These are phyloP conservation scores for Mus minutoides DNA, from an alignment of 2,797 vertebrate genomes.

Conservation along the genomic window DNA sequence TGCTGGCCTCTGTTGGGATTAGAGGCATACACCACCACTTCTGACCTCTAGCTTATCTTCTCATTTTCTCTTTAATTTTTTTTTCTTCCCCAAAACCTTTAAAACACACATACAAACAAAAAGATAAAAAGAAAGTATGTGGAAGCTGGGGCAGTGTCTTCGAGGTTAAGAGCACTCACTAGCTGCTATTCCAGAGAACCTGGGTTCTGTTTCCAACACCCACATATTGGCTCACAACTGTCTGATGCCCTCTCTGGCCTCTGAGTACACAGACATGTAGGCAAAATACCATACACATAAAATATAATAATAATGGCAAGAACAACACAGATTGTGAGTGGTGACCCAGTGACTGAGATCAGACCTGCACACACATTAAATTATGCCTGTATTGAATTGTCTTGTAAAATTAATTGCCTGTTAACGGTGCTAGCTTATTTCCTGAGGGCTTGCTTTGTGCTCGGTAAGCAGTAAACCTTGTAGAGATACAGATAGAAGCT, in stretches of 20 bases:
- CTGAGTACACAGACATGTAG: neutral
- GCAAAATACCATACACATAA: neutral
- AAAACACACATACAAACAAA: neutral
- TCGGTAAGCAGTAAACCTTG: neutral
- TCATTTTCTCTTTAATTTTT: neutral
- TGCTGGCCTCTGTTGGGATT: neutral
- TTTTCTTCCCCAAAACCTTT: neutral
- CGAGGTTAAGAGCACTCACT: neutral
- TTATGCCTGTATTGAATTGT: neutral
- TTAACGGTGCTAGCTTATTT: neutral
- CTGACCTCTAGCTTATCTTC: neutral
- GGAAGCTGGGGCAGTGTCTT: neutral
- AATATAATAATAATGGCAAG: neutral
- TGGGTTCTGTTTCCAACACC: neutral
- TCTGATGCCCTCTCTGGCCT: neutral
- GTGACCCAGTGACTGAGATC: neutral
- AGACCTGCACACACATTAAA: neutral
- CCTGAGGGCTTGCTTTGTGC: neutral
- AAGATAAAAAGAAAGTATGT: neutral
- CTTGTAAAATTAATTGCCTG: slow-evolving; percentile 30
- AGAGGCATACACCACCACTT: neutral
- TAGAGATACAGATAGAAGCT: neutral
- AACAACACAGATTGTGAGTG: neutral
- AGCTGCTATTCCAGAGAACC: neutral
- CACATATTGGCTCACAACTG: neutral